These are phyloP conservation scores for Sceloporus tristichus DNA, from an alignment of 2,113 vertebrate genomes.

Conservation along the genomic window DNA sequence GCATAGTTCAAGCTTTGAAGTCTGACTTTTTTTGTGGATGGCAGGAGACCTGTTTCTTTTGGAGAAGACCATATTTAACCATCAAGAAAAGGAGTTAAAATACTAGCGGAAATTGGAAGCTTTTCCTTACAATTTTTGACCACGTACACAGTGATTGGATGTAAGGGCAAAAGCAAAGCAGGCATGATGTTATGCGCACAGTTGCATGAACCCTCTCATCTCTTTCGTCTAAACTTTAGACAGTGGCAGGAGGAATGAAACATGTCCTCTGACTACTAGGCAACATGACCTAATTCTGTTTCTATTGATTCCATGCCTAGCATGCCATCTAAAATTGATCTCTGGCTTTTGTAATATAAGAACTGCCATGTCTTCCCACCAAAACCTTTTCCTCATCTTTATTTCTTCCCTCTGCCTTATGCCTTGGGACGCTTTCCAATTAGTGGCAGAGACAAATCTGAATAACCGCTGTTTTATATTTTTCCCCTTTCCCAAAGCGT, in stretches of 20 bases:
- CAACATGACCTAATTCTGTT: neutral
- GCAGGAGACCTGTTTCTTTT: neutral
- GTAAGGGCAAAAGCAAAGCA: neutral
- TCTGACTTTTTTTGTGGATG: neutral
- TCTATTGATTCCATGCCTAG: neutral
- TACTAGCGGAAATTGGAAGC: no score
- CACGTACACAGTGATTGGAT: no score
- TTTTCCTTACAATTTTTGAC: no score
- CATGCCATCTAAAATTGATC: neutral
- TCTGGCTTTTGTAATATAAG: neutral
- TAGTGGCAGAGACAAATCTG: neutral
- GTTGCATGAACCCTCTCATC: neutral
- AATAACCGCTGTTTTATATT: neutral
- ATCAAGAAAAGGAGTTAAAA: neutral
- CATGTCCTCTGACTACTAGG: neutral
- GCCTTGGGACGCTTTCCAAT: neutral
- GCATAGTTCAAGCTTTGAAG: neutral
- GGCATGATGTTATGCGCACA: neutral
- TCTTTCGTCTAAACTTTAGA: neutral
- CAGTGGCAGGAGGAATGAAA: neutral
- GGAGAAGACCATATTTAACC: neutral
- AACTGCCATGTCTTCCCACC: no score
- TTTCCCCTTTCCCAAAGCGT: neutral
- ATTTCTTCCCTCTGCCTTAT: neutral
- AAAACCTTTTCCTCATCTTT: no score